phyloP scores from a whole-genome alignment of 1,140 invertebrate genomes.

The Calliopsis andreniformis region DNA sequence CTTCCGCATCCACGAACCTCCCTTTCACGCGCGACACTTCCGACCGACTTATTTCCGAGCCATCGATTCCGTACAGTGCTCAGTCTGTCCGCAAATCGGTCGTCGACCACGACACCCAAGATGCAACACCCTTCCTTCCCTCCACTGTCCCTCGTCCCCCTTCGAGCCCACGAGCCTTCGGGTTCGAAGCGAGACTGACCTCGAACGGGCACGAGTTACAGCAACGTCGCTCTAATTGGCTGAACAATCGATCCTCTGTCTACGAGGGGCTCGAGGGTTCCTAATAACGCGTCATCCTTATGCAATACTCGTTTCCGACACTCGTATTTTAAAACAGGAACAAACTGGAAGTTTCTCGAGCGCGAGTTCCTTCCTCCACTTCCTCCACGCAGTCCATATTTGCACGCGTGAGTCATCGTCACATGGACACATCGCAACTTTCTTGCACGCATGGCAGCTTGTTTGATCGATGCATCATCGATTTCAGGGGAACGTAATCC shows the following conservation, averaged over 20 bases:
- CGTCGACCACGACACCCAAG: slow-evolving; percentile 31
- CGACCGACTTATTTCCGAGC: slow-evolving; percentile 45
- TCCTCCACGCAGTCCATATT: too few relatives aligned
- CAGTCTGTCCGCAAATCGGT: slow-evolving; percentile 37
- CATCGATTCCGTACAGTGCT: slow-evolving; percentile 31
- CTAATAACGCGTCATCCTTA: background rate
- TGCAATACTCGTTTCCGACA: background rate
- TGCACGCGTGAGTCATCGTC: background rate
- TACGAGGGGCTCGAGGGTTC: background rate
- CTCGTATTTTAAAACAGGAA: background rate
- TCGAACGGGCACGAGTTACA: slow-evolving; percentile 1
- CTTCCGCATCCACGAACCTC: background rate
- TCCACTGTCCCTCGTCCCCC: background rate
- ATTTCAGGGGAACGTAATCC: background rate
- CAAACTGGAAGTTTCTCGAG: background rate
- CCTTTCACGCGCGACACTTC: background rate
- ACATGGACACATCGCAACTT: too few relatives aligned
- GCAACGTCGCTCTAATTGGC: slow-evolving; percentile 32
- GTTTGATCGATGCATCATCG: slow-evolving; percentile 1
- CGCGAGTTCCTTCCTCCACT: too few relatives aligned
- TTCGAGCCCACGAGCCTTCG: background rate
- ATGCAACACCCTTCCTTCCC: slow-evolving; percentile 14
- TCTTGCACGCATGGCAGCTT: background rate
- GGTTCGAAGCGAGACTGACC: slow-evolving; percentile 39
- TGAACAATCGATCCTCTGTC: slow-evolving; percentile 45